Percentiles rank a stretch among this genome's conserved stretches.
These are phyloP conservation scores for Megaustenia siamemsis DNA, from an alignment of 2,888 invertebrate species.

Conservation along the genomic window DNA sequence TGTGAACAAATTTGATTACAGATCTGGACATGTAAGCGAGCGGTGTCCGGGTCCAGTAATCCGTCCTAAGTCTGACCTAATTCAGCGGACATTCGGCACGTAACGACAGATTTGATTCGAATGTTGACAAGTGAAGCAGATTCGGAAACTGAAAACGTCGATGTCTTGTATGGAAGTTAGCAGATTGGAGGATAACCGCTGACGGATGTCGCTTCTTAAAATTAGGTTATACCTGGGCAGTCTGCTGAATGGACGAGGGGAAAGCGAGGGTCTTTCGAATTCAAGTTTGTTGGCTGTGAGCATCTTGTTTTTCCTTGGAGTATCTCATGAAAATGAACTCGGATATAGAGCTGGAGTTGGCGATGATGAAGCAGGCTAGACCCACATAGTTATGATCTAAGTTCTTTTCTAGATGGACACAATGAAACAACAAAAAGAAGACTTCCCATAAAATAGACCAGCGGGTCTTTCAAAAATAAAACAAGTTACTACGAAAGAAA, in stretches of 20 bases:
- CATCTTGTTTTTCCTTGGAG: too few species aligned
- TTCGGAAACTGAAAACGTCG: background rate
- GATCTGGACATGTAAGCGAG: background rate
- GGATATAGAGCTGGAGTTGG: too few species aligned
- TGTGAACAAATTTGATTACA: background rate
- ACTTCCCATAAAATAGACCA: too few species aligned
- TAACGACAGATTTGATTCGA: background rate
- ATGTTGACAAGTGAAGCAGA: background rate
- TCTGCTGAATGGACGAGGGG: background rate
- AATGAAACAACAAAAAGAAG: too few species aligned
- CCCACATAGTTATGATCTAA: too few species aligned
- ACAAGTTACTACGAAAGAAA: too few species aligned
- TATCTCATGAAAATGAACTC: too few species aligned
- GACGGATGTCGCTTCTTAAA: background rate
- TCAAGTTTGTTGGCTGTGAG: too few species aligned
- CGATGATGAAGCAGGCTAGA: too few species aligned
- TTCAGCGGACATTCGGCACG: background rate
- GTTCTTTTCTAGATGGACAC: too few species aligned
- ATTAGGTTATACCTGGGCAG: background rate
- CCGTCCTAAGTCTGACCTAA: background rate
- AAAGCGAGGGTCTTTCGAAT: too few species aligned
- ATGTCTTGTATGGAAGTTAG: background rate
- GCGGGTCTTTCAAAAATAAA: too few species aligned
- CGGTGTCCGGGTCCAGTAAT: background rate
- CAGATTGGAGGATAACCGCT: background rate